Conservation (phyloP, 2,797 vertebrate species). For the Falco rusticolus region DNA sequence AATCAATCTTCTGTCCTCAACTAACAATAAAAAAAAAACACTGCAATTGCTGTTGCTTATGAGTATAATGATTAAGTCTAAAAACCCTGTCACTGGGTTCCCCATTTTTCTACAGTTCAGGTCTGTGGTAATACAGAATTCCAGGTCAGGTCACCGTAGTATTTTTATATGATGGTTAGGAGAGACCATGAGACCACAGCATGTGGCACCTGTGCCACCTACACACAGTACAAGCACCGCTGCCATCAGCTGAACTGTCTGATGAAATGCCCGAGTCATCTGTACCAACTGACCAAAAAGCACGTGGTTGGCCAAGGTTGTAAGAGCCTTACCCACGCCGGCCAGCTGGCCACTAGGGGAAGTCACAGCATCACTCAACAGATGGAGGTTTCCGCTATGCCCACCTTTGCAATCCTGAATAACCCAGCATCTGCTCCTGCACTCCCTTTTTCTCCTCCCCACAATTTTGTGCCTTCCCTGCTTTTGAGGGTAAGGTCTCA, state of each 20-base stretch:
- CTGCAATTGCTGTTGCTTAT: not conserved
- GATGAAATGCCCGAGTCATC: not conserved
- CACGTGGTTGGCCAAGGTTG: not conserved
- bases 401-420: not conserved
- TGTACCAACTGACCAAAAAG: not conserved
- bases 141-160: not conserved
- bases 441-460: not conserved
- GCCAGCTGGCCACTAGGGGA: not conserved
- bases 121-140: not conserved
- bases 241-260: not conserved
- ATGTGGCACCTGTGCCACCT: not conserved
- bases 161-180: not conserved
- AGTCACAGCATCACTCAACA: not conserved
- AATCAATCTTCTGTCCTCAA: not conserved
- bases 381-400: not conserved
- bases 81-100: not conserved
- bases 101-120: not conserved
- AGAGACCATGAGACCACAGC: not conserved
- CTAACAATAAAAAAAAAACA: not conserved
- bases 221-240: not conserved
- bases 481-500: not conserved
- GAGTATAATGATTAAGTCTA: not conserved
- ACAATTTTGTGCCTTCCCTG: not conserved
- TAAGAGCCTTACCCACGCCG: rapidly evolving
- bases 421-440: not conserved